Base-by-base conservation (phyloP, 2,797 vertebrate species). In the Scolopax rusticola region DNA sequence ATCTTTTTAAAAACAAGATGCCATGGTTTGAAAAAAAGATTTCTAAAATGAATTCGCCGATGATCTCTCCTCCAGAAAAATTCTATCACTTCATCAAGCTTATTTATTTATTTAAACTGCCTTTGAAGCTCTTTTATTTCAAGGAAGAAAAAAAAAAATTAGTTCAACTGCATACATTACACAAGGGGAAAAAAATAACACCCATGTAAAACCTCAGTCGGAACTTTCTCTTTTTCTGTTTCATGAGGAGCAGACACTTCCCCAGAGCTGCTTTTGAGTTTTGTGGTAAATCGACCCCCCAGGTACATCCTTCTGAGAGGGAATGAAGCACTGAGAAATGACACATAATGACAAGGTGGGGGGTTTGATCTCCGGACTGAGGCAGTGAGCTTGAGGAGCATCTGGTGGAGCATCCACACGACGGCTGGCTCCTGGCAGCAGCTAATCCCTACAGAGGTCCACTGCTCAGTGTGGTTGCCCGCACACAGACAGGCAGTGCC, bases 101-200 rank as follows among this genome's bases (percentile, higher is more conserved):
- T 93, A 96, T 95, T 96, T 96, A 96, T 95, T 96, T 97, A 95
- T 96, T 97, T 97, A 79, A 96, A 90, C 30, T 94, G 82, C 59
- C 96, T 97, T 97, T 97, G 97, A 97, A 96, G 97, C 77, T 95
- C 74, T 95, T 96, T 93, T 95, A 95, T 95, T 92, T 84, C 33
- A 93, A 92, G 70, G 20, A 3, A 28, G 21, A 76, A 78, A 89
- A 91, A 69, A 23, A 69, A 2, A n/a, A 23, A 69, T 2, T 10
- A 89, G 45, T 95, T 95, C 57, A 61, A 41, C 81, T 92, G 92
- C 96, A 95, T 96, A 93, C 60, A 88, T 97, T 95, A 78, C 71
- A 92, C 67, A 86, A 79, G 94, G 70, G 76, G 36, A n/a, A 96
- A 96, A 96, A 97, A 96, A 94, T 92, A 96, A 84, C 68, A 91